Conservation (phyloP, 2,797 vertebrate species). For the Botia kubotai region DNA sequence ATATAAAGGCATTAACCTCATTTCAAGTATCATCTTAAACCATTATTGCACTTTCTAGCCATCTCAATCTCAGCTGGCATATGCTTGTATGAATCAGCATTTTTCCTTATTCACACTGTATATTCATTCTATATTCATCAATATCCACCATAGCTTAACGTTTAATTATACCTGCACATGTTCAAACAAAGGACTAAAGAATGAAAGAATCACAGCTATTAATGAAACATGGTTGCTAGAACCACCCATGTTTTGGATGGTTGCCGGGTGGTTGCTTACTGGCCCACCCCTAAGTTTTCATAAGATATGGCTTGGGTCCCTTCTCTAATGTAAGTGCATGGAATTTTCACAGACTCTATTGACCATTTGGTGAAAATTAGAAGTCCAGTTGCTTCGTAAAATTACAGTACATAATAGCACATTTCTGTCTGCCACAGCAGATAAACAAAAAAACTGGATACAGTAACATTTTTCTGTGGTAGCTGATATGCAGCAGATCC, state of each 20-base stretch:
- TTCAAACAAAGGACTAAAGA: not conserved
- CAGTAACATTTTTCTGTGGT: not conserved
- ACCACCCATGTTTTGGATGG: not conserved
- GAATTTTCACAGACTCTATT: no score
- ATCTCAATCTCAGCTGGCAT: not conserved
- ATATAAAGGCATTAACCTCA: no score
- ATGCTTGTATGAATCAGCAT: not conserved
- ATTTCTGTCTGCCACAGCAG: no score
- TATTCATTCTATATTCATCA: not conserved
- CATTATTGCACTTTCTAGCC: no score
- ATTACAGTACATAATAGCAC: no score
- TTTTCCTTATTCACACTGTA: not conserved
- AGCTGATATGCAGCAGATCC: not conserved
- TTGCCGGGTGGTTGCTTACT: not conserved
- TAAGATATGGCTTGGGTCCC: not conserved
- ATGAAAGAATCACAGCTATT: not conserved
- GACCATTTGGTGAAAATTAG: no score
- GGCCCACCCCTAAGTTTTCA: not conserved
- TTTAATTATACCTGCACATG: not conserved
- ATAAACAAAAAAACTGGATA: not conserved
- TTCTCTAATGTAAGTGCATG: no score
- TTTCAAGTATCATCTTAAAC: no score
- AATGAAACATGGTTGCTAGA: not conserved
- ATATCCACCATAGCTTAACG: not conserved
- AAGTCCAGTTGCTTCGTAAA: no score